Evolutionary conservation across 2,888 invertebrate species (phyloP).

Genomic region (Meteorus cinctellus): DNA sequence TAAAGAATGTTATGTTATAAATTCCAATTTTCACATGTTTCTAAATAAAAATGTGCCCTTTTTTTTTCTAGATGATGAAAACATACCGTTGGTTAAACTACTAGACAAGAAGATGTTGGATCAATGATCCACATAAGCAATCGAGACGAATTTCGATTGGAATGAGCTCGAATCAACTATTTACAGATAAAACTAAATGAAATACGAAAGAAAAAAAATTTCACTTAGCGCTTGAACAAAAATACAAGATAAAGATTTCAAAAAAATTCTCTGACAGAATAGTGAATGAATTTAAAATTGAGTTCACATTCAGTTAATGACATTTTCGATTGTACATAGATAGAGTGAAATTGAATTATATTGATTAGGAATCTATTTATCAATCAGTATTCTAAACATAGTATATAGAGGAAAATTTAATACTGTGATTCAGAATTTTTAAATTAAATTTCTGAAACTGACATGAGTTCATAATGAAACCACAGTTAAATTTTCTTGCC

Average conservation of each 20-base stretch:
- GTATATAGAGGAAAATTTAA: not conserved
- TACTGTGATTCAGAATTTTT: slow-evolving; percentile 2
- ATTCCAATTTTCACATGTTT: not conserved
- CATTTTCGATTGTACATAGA: not conserved
- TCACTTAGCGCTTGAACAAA: too few relatives aligned
- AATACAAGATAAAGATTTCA: not conserved
- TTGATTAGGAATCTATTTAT: not conserved
- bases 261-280: not conserved
- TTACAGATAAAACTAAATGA: not conserved
- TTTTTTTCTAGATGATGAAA: not conserved
- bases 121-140: too few relatives aligned
- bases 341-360: not conserved
- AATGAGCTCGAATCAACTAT: too few relatives aligned
- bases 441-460: not conserved
- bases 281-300: not conserved
- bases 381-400: not conserved
- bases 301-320: not conserved
- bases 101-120: too few relatives aligned
- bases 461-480: not conserved
- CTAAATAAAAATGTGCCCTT: not conserved
- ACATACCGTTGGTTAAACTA: too few relatives aligned
- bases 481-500: not conserved
- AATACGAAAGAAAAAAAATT: not conserved
- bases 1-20: not conserved
- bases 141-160: too few relatives aligned